A percentile compares a stretch with the other conserved stretches of the same genome.
Conservation (phyloP, 2,888 invertebrate genomes). For the Lutraria lutraria region DNA sequence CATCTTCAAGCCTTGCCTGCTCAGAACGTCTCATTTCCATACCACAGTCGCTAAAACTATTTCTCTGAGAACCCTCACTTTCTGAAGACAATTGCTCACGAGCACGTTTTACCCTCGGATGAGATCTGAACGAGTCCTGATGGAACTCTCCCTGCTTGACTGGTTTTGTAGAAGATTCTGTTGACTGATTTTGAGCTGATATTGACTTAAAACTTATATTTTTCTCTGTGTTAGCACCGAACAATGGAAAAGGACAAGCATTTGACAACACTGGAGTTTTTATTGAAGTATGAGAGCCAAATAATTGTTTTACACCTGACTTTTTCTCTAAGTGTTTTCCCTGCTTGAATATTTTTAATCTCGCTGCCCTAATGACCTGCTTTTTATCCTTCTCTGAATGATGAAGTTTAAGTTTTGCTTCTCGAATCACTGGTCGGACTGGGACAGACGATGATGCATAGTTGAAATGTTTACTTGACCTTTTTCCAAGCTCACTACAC, state of each 20-base stretch:
- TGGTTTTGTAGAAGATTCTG: background rate
- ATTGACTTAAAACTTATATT: constrained; percentile 31
- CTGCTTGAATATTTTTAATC: constrained; percentile 74
- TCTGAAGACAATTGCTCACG: constrained; percentile 23
- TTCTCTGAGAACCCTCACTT: constrained; percentile 15
- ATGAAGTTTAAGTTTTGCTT: constrained; percentile 80
- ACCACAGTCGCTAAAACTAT: constrained; percentile 50
- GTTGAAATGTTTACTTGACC: constrained; percentile 72
- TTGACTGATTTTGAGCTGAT: background rate
- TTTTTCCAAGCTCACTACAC: constrained; percentile 68
- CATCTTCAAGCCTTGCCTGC: constrained; percentile 92
- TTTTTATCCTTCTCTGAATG: constrained; percentile 81
- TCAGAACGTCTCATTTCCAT: constrained; percentile 90
- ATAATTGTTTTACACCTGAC: constrained; percentile 35
- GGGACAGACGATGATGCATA: constrained; percentile 72
- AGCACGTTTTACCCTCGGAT: constrained; percentile 29
- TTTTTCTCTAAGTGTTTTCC: constrained; percentile 64
- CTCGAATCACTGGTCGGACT: constrained; percentile 74
- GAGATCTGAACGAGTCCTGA: constrained; percentile 43
- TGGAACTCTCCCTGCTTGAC: constrained; percentile 35
- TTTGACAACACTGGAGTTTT: constrained; percentile 45
- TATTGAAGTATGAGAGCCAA: constrained; percentile 28
- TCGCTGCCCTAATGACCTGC: constrained; percentile 79
- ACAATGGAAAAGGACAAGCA: constrained; percentile 45
- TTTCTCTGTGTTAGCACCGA: constrained; percentile 56